Percentiles rank a stretch among this genome's conserved stretches.
Conservation (phyloP, 2,888 invertebrate genomes). For the Temnothorax rugatulus region DNA sequence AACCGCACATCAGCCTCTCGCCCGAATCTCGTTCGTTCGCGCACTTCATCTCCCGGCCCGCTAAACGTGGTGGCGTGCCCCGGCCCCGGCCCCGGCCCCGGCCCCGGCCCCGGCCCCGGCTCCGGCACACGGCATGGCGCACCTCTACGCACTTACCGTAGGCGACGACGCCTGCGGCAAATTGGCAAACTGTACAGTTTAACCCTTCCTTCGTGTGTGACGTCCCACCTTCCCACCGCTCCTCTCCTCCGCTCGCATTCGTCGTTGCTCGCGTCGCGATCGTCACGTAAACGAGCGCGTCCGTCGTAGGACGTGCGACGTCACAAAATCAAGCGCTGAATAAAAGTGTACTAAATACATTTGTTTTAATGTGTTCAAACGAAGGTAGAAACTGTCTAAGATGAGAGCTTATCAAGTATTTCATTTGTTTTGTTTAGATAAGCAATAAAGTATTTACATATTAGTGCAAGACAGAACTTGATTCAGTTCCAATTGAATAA, state of each 20-base stretch:
- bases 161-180: conserved; percentile 80
- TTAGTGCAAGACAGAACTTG: too few relatives aligned
- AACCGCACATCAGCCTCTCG: conserved; percentile 84
- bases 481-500: background rate
- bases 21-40: conserved; percentile 74
- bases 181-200: conserved; percentile 81
- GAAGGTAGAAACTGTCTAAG: background rate
- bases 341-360: background rate
- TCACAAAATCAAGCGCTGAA: conserved; percentile 43
- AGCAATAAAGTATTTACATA: background rate
- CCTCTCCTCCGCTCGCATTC: conserved; percentile 44
- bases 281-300: conserved; percentile 56
- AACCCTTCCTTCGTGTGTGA: conserved; percentile 37
- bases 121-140: conserved; percentile 44
- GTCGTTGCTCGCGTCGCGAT: conserved; percentile 48
- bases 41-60: conserved; percentile 73
- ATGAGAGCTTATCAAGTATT: background rate
- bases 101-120: too few relatives aligned
- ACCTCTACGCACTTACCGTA: conserved; percentile 75
- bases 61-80: conserved; percentile 65
- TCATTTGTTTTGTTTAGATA: background rate
- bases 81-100: background rate
- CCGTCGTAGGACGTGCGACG: conserved; percentile 47
- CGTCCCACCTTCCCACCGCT: conserved; percentile 51
- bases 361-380: background rate